Evolutionary conservation across 2,888 invertebrate species (phyloP).

Genomic region (Lepetodrilus schrolli): DNA sequence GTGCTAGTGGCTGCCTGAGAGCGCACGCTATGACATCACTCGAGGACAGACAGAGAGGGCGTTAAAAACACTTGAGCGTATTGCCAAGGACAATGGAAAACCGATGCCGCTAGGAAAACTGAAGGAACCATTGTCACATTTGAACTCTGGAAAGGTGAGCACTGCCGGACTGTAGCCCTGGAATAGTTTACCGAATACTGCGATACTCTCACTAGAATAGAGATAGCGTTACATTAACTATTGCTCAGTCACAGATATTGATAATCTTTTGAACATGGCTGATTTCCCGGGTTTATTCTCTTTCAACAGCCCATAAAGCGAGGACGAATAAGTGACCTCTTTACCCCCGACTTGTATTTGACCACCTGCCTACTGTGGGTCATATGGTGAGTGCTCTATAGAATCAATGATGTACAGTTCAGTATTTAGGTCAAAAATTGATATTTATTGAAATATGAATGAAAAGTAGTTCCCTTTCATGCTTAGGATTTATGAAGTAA

Average conservation of each 20-base stretch:
- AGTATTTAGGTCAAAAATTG: no score
- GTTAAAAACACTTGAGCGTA: slow-evolving; percentile 86
- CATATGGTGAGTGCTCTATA: slow-evolving; percentile 83
- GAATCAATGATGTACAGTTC: no score
- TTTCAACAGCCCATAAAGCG: slow-evolving; percentile 69
- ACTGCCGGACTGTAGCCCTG: background rate
- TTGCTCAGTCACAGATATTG: no score
- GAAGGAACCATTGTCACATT: no score
- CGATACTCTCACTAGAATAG: background rate
- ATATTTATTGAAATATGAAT: no score
- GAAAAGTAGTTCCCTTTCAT: no score
- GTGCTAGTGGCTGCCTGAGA: slow-evolving; percentile 96
- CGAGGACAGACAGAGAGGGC: slow-evolving; percentile 91
- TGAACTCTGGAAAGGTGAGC: no score
- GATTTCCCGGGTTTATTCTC: no score
- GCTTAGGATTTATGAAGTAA: no score
- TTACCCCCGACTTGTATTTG: slow-evolving; percentile 84
- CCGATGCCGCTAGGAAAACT: slow-evolving; percentile 86
- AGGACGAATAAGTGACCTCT: slow-evolving; percentile 77
- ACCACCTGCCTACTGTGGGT: slow-evolving; percentile 93
- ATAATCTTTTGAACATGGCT: no score
- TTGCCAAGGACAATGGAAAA: slow-evolving; percentile 91
- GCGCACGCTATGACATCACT: slow-evolving; percentile 90
- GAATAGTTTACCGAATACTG: background rate
- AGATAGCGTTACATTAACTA: background rate